Evolutionary conservation across 92 coral and sea anemone genomes (phyloP), one percentile per base, ranked within the genome.

Genomic region (Zoanthus solanderi): DNA sequence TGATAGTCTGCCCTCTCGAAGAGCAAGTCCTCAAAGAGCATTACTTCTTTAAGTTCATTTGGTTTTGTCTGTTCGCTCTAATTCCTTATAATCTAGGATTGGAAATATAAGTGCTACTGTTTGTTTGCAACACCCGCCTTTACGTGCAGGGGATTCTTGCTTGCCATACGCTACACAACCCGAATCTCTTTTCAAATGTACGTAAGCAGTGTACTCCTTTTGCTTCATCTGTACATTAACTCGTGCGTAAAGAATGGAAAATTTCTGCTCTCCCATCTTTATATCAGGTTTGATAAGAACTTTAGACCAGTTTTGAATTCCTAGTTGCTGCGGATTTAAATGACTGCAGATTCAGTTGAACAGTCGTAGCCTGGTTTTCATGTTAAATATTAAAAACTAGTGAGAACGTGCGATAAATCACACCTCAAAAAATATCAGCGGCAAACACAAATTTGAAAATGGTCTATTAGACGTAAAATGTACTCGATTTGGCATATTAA

Each of bases 1-100:
- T 85, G 80, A 46, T 57, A 69, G 79, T 53, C 54, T 56, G 52
- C 73, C 83, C 78, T 85, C 71, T 85, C 88, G 34, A 85, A 85
- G 66, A 48, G 54, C 14, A 85, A 73, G 71, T 87, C 77, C 30
- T 56, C 61, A n/a, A n/a, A n/a, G n/a, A n/a, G 84, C 56, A 78
- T 16, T 71, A 79, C 56, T 18, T 50, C 57, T 76, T 87, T 48
- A 52, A 75, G 16, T 18, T 15, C 78, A 72, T 72, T 72, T 67
- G 65, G 58, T 9, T 78, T 85, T 48, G 57, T 15, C 75, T 37
- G 28, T 77, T 47, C 79, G 76, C 30, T 68, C 60, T 31, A 87
- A 80, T 79, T 87, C 86, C 63, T 61, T 61, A 75, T n/a, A 71
- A 54, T 87, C 81, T 37, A 67, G 72, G 30, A 78, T 87, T 79